Percentiles rank a stretch among this genome's conserved stretches.
Evolutionary conservation across 30 jellyfish, hydroid and myxozoan genomes (phyloP).

Genomic region (Rhopilema esculentum): DNA sequence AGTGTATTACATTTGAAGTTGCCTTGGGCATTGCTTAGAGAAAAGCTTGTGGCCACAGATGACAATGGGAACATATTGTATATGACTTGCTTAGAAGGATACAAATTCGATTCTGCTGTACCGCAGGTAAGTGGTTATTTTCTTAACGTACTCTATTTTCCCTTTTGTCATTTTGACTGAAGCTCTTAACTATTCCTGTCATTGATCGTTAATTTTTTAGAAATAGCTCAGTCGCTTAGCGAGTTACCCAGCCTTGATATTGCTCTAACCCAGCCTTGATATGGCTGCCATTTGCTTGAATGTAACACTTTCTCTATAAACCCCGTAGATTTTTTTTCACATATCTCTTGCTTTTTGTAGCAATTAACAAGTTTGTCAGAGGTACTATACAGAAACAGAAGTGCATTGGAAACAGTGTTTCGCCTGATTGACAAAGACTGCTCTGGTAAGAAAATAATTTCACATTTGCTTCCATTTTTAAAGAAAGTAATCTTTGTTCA

Average conservation of each 20-base stretch:
- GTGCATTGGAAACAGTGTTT: constrained; percentile 84
- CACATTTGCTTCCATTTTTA: background rate
- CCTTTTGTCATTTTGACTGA: background rate
- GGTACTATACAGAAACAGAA: constrained; percentile 73
- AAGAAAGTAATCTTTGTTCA: background rate
- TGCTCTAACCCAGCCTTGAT: too few relatives aligned
- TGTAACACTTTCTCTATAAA: too few relatives aligned
- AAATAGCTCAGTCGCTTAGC: too few relatives aligned
- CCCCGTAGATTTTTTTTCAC: too few relatives aligned
- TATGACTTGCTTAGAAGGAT: constrained; percentile 72
- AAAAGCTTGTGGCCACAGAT: constrained; percentile 68
- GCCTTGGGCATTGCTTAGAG: constrained; percentile 74
- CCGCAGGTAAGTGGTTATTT: constrained; percentile 81
- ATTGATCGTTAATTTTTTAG: too few relatives aligned
- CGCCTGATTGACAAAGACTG: constrained; percentile 88
- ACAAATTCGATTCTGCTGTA: constrained; percentile 62
- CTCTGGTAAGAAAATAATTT: constrained; percentile 58
- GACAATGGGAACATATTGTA: constrained; percentile 68
- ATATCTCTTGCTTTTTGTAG: background rate
- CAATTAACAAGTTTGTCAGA: constrained; percentile 69
- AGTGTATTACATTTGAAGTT: constrained; percentile 53
- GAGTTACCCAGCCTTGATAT: too few relatives aligned
- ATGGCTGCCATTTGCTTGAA: too few relatives aligned
- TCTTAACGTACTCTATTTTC: too few relatives aligned
- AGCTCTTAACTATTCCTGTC: too few relatives aligned